phyloP scores from a whole-genome alignment of 2,888 invertebrate species.

The Sphaerophoria taeniata region DNA sequence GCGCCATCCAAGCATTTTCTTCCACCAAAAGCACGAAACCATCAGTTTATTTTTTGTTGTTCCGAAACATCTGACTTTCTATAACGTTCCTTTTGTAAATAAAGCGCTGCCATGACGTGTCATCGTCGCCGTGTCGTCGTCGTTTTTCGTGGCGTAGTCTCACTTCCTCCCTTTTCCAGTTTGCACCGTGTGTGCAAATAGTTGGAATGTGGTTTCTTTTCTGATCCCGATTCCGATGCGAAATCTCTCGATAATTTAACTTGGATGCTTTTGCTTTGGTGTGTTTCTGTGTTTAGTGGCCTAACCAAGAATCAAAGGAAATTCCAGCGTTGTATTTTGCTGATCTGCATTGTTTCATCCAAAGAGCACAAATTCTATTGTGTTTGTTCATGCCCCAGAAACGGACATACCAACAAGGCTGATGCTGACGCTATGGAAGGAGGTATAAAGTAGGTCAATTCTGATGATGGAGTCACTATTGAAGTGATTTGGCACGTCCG shows the following conservation, averaged over 20 bases:
- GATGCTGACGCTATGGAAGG: background rate
- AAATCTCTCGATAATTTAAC: constrained; percentile 49
- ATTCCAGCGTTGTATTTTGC: constrained; percentile 25
- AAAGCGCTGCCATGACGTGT: too few species aligned
- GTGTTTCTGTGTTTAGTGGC: background rate
- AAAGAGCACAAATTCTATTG: constrained; percentile 26
- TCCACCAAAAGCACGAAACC: background rate
- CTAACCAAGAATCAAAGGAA: constrained; percentile 31
- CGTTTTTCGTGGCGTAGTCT: background rate
- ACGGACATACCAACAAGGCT: too few species aligned
- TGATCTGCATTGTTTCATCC: constrained; percentile 42
- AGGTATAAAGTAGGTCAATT: background rate
- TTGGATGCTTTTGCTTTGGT: constrained; percentile 31
- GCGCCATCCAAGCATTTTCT: constrained; percentile 20
- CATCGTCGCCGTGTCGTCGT: background rate
- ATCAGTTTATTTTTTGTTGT: too few species aligned
- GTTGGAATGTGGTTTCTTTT: constrained; percentile 46
- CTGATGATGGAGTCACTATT: constrained; percentile 8
- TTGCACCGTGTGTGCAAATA: constrained; percentile 25
- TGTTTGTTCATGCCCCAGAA: constrained; percentile 16
- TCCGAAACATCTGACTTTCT: background rate
- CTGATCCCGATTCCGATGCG: too few species aligned
- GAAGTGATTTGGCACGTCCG: constrained; percentile 31
- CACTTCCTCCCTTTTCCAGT: background rate
- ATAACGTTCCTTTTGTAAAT: constrained; percentile 11